Percentiles rank a stretch among this genome's conserved stretches.
These are phyloP conservation scores for Salvator merianae DNA, from an alignment of 2,113 vertebrate genomes.

Conservation along the genomic window DNA sequence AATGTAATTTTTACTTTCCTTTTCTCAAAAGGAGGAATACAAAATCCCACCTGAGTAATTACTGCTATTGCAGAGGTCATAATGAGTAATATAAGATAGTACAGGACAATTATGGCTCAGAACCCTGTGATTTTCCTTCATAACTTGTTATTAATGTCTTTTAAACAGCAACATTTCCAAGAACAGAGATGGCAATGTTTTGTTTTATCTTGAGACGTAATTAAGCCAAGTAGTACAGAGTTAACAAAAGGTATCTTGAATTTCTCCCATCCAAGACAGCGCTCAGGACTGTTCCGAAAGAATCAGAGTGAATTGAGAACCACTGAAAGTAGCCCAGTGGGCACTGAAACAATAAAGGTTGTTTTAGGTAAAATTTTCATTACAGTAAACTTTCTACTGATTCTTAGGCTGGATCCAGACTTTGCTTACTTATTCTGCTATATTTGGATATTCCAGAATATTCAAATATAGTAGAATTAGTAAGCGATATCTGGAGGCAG, in stretches of 20 bases:
- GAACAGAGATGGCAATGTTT: slow-evolving; percentile 16
- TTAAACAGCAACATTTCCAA: neutral
- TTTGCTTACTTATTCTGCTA: no score
- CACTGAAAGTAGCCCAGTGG: neutral
- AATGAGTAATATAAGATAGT: slow-evolving; percentile 48
- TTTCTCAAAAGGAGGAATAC: slow-evolving; percentile 4
- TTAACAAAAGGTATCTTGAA: slow-evolving; percentile 18
- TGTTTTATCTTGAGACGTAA: slow-evolving; percentile 36
- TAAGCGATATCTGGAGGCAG: no score
- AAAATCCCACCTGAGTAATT: slow-evolving; percentile 29
- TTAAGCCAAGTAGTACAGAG: neutral
- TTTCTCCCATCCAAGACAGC: neutral
- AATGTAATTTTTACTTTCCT: neutral
- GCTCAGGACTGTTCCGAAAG: neutral
- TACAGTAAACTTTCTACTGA: neutral
- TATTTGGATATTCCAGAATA: no score
- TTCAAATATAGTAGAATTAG: no score
- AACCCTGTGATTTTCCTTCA: slow-evolving; percentile 37
- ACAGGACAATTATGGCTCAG: slow-evolving; percentile 55
- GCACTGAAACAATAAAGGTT: no score
- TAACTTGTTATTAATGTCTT: slow-evolving; percentile 37
- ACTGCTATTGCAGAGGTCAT: slow-evolving; percentile 22
- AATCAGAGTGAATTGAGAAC: neutral
- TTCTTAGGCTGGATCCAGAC: no score
- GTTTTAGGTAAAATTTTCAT: neutral